phyloP scores from a whole-genome alignment of 2,113 vertebrate species.

The Pterocles gutturalis region DNA sequence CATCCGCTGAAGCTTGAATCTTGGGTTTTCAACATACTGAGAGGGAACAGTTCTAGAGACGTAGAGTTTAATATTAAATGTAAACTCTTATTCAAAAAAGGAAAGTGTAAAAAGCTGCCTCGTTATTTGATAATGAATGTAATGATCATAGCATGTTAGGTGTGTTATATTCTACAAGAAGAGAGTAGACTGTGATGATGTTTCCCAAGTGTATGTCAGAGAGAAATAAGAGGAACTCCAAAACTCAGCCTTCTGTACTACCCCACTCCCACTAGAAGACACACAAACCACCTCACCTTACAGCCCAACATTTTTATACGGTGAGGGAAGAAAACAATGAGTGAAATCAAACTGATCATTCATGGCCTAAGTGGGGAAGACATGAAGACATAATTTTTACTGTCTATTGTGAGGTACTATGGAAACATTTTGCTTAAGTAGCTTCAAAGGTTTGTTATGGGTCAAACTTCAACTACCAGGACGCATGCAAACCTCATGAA shows the following conservation, averaged over 20 bases:
- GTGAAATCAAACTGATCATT: neutral
- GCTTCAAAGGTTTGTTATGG: neutral
- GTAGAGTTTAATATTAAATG: neutral
- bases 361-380: neutral
- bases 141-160: neutral
- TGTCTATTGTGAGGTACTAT: neutral
- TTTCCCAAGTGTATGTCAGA: neutral
- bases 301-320: neutral
- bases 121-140: neutral
- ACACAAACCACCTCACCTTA: accelerated
- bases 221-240: neutral
- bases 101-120: neutral
- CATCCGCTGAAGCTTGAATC: neutral
- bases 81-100: neutral
- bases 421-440: neutral
- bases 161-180: neutral
- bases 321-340: neutral
- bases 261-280: neutral
- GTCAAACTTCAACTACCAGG: neutral
- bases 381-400: neutral
- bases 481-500: neutral
- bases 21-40: neutral
- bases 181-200: neutral
- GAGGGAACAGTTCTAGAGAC: neutral
- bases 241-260: neutral